phyloP scores from a whole-genome alignment of 1,140 invertebrate genomes.

The Conopomorpha cramerella region DNA sequence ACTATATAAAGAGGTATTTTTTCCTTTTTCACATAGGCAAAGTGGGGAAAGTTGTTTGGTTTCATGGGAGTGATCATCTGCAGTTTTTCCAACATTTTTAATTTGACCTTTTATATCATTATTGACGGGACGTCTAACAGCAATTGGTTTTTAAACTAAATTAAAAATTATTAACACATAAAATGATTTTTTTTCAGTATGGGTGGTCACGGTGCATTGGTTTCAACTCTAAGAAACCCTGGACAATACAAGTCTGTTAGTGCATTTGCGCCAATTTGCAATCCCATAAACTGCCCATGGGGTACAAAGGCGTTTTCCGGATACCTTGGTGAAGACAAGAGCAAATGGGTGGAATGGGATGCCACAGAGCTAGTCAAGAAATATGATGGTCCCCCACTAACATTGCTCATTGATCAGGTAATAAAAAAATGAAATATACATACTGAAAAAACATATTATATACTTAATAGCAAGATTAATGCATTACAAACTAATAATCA shows the following conservation, averaged over 20 bases:
- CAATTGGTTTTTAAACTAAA: too few species aligned
- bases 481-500: too few species aligned
- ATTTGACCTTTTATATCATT: too few species aligned
- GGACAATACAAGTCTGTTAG: conserved; percentile 88
- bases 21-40: too few species aligned
- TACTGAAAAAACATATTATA: neutral
- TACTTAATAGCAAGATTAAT: neutral
- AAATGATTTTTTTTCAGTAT: conserved; percentile 70
- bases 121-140: too few species aligned
- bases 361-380: conserved; percentile 80
- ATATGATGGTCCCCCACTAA: conserved; percentile 83
- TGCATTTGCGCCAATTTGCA: conserved; percentile 96
- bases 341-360: conserved; percentile 86
- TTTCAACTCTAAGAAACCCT: conserved; percentile 91
- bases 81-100: too few species aligned
- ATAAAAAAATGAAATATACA: too few species aligned
- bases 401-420: conserved; percentile 92
- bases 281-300: conserved; percentile 86
- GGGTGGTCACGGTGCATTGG: conserved; percentile 96
- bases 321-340: conserved; percentile 79
- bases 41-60: too few species aligned
- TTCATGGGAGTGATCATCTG: too few species aligned
- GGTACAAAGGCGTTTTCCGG: conserved; percentile 86
- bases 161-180: too few species aligned
- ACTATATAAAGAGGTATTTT: too few species aligned